Evolutionary conservation across 2,797 vertebrate species (phyloP).

Genomic region (Acanthis flammea): DNA sequence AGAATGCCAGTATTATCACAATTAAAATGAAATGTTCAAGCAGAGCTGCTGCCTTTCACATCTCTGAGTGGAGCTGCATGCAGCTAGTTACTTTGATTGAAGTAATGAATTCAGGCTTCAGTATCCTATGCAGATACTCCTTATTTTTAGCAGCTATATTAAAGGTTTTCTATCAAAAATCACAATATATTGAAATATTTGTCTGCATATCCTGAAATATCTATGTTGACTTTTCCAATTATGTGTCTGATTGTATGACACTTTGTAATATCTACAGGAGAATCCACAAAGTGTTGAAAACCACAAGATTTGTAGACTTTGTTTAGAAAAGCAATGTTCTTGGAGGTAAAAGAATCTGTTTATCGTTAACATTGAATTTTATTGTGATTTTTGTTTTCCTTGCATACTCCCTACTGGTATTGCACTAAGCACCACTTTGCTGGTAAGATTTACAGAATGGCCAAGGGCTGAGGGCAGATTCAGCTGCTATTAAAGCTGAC

Average conservation of each 20-base stretch:
- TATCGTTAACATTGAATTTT: neutral
- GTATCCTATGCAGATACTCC: neutral
- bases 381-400: neutral
- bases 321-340: neutral
- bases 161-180: neutral
- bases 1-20: neutral
- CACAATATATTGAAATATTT: neutral
- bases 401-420: neutral
- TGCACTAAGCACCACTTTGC: neutral
- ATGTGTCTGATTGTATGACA: neutral
- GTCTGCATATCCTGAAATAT: neutral
- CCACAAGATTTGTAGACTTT: neutral
- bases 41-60: neutral
- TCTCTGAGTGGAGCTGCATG: neutral
- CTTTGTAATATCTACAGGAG: neutral
- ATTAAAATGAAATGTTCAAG: neutral
- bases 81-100: neutral
- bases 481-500: neutral
- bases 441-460: neutral
- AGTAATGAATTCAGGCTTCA: conserved; percentile 3
- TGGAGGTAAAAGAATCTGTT: neutral
- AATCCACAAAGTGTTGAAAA: neutral
- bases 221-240: neutral
- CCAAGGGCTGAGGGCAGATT: neutral
- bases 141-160: neutral